phyloP scores from a whole-genome alignment of 2,113 vertebrate species.

The Vimba vimba region DNA sequence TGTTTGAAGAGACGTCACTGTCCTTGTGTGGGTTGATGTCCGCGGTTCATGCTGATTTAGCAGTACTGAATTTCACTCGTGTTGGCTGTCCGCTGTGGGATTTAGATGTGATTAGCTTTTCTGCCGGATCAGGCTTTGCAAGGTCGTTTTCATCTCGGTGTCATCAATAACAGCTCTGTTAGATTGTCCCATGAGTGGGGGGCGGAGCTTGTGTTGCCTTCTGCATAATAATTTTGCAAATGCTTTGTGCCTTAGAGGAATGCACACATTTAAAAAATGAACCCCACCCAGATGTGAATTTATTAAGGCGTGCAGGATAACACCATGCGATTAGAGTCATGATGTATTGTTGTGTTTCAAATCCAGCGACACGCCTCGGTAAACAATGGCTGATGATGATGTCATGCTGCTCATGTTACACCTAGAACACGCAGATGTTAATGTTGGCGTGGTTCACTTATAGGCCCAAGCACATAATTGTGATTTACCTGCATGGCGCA shows the following conservation, averaged over 20 bases:
- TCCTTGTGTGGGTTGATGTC: constrained; percentile 19
- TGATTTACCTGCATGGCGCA: not conserved
- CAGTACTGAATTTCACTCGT: constrained; percentile 41
- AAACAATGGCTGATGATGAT: constrained; percentile 5
- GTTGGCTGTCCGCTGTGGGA: constrained; percentile 15
- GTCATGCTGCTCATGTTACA: not conserved
- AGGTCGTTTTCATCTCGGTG: not conserved
- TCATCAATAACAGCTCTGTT: constrained; percentile 21
- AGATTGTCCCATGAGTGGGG: not conserved
- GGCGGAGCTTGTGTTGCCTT: not conserved
- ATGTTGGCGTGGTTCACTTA: not conserved
- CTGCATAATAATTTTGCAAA: not conserved
- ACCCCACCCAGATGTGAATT: not conserved
- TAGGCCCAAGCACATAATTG: not conserved
- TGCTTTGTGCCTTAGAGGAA: constrained; percentile 6
- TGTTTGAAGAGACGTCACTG: constrained; percentile 7
- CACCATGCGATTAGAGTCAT: not conserved
- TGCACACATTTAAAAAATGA: not conserved
- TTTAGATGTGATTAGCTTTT: constrained; percentile 16
- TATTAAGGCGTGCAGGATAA: not conserved
- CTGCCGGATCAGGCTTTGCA: constrained; percentile 38
- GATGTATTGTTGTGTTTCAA: constrained; percentile 7
- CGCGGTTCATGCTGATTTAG: not conserved
- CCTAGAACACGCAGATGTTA: not conserved
- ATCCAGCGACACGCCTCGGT: not conserved